Evolutionary conservation across 2,797 vertebrate species (phyloP), one percentile per base, ranked within the genome.

Genomic region (Tadarida brasiliensis): DNA sequence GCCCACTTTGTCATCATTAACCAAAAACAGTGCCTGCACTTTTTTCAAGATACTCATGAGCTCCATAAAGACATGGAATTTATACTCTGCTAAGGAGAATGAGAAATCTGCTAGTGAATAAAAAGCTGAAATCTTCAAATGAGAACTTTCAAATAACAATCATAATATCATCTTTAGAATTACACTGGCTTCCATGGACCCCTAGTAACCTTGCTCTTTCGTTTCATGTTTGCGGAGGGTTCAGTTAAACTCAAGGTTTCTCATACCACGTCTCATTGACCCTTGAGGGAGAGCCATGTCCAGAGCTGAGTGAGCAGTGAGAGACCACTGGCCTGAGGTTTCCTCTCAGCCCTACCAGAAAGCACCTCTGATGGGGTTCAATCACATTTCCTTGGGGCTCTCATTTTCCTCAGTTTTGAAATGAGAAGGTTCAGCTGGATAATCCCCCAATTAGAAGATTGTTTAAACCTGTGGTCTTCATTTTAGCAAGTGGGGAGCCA

Each of bases 361-460:
- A 87, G 54, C 59, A 94, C 80, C 28, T 91, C n/a, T 28, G 4
- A 15, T 57, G 67, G 19, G 11, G 30, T 30, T 8, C 5, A 73
- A 39, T 88, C 82, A 63, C 47, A 28, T 94, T 92, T 97, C 57
- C 61, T 84, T 85, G 11, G 16, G 47, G 12, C 76, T 90, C n/a
- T 73, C 70, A 12, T 51, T 85, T 87, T 85, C 35, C 30, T 96
- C 24, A 4, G 44, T 56, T 95, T 96, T 80, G 16, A 86, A 93
- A 74, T 83, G 30, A 63, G 54, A 93, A 84, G 2, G 20, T 61
- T 94, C 84, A 33, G 3, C 80, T 59, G 4, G 6, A 67, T 83
- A 22, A 78, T 87, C 61, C 76, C 65, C 76, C 71, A 57, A 3
- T 35, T 94, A 47, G 3, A 86, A 85, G 11, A 86, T 68, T 56